phyloP scores from a whole-genome alignment of 1,140 invertebrate genomes.

The Drosophila triauraria region DNA sequence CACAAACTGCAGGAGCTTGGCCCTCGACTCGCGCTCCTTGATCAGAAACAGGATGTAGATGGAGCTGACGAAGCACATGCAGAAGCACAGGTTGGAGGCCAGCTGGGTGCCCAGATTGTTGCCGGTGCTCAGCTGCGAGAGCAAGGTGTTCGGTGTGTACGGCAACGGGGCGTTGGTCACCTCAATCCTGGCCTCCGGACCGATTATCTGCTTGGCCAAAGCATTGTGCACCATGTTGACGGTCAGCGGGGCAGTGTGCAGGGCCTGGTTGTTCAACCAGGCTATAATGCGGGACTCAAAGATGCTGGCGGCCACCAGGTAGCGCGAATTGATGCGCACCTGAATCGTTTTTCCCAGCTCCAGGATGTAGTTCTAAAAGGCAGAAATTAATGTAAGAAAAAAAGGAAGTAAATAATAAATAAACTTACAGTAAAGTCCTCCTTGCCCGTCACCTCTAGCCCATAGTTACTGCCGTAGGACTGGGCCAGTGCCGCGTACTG shows the following conservation, averaged over 20 bases:
- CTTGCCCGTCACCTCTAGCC: constrained; percentile 21
- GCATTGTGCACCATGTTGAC: constrained; percentile 88
- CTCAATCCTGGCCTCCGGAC: constrained; percentile 84
- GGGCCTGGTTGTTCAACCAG: constrained; percentile 89
- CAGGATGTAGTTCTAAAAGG: constrained; percentile 56
- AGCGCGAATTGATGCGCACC: constrained; percentile 64
- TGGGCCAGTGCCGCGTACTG: constrained; percentile 51
- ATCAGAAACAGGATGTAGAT: constrained; percentile 90
- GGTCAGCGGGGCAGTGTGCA: constrained; percentile 89
- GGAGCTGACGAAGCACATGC: constrained; percentile 90
- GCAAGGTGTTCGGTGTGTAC: constrained; percentile 69
- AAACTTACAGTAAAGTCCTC: constrained; percentile 1
- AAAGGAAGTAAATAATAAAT: too few species aligned
- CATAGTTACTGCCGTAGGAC: constrained; percentile 52
- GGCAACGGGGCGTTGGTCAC: constrained; percentile 90
- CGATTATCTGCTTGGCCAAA: constrained; percentile 84
- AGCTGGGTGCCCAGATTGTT: constrained; percentile 88
- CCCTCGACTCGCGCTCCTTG: constrained; percentile 86
- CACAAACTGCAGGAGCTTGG: constrained; percentile 88
- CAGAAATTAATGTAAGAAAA: too few species aligned
- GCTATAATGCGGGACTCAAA: constrained; percentile 84
- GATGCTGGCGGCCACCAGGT: constrained; percentile 83
- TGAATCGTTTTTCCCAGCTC: constrained; percentile 54
- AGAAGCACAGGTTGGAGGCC: constrained; percentile 88
- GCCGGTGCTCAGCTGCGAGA: constrained; percentile 85